Evolutionary conservation across 2,888 invertebrate genomes (phyloP).

Genomic region (Mechanitis mazaeus): DNA sequence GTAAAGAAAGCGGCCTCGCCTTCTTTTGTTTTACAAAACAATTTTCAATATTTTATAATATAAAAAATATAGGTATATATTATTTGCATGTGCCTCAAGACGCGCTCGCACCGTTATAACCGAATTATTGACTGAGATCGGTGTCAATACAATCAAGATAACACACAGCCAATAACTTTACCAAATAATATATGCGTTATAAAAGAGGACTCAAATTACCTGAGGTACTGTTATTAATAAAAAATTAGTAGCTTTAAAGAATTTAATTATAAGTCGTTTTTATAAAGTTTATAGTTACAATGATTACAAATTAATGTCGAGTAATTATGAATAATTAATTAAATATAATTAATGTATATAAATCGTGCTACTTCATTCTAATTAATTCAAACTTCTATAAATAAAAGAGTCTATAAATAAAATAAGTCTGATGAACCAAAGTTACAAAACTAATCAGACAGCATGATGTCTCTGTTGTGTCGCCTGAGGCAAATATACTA

Average conservation of each 20-base stretch:
- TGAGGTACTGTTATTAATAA: no score
- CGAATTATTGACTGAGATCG: conserved; percentile 23
- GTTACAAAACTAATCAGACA: conserved; percentile 4
- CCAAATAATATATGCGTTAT: no score
- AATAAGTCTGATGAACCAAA: neutral
- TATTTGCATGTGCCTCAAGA: conserved; percentile 21
- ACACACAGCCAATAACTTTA: no score
- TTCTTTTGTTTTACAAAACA: neutral
- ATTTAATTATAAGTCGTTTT: no score
- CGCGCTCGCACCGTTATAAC: conserved; percentile 26
- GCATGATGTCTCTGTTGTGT: neutral
- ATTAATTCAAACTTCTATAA: neutral
- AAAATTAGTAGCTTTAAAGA: no score
- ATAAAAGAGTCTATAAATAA: neutral
- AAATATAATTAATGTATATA: no score
- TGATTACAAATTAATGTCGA: no score
- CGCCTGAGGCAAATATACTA: neutral
- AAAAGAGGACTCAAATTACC: no score
- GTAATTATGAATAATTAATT: no score
- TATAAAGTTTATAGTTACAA: no score
- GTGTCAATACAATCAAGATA: conserved; percentile 22
- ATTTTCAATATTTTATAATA: neutral
- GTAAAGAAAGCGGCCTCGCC: neutral
- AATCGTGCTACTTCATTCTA: no score
- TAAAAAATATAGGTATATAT: neutral